Conservation (phyloP, 1,140 invertebrate species). For the Neotoxoptera formosana region DNA sequence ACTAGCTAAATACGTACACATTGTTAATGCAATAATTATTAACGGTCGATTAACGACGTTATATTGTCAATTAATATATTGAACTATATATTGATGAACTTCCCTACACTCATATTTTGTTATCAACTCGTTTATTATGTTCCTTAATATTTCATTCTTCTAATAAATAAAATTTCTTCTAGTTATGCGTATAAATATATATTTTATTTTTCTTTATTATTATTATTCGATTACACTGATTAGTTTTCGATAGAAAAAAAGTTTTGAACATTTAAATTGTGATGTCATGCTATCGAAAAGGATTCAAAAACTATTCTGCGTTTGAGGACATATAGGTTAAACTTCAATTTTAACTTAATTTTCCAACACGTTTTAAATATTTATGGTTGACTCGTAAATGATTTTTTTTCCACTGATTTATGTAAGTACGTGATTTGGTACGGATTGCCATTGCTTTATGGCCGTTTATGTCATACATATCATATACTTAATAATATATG, state of each 20-base stretch:
- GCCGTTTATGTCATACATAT: neutral
- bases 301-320: neutral
- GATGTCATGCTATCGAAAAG: neutral
- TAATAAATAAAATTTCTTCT: neutral
- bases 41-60: neutral
- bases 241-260: neutral
- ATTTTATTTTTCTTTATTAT: neutral
- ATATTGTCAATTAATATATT: neutral
- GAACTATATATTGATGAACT: neutral
- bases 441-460: neutral
- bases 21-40: neutral
- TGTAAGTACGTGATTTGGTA: neutral
- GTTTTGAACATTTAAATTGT: neutral
- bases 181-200: neutral
- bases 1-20: neutral
- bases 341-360: neutral
- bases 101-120: neutral
- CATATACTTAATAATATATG: constrained; percentile 19
- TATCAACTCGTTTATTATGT: neutral
- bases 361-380: neutral
- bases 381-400: neutral
- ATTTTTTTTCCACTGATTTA: neutral
- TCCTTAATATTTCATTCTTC: neutral
- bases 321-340: neutral
- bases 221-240: neutral